Evolutionary conservation across 2,113 vertebrate genomes (phyloP).

Genomic region (Leuciscus idus): DNA sequence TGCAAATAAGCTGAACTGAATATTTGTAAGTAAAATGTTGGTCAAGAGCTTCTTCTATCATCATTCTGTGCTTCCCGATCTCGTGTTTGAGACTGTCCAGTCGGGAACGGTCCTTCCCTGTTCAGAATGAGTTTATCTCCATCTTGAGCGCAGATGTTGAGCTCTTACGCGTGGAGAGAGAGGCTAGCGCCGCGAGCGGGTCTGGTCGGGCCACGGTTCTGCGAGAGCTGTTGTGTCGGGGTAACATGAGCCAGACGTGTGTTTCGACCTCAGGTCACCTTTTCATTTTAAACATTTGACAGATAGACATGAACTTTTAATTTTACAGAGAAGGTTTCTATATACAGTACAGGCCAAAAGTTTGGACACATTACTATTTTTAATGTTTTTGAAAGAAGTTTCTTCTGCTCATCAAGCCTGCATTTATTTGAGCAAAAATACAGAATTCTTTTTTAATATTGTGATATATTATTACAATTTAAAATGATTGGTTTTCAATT

Average conservation of each 20-base stretch:
- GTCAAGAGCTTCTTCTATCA: not conserved
- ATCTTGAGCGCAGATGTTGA: constrained; percentile 64
- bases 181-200: constrained; percentile 27
- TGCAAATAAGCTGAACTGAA: not conserved
- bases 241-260: constrained; percentile 32
- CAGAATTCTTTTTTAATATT: no score
- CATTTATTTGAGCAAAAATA: no score
- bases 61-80: not conserved
- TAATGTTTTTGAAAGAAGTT: no score
- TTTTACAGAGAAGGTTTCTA: no score
- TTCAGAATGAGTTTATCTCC: constrained; percentile 47
- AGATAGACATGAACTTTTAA: no score
- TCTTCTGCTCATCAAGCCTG: no score
- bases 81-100: constrained; percentile 37
- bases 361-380: no score
- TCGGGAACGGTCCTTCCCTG: constrained; percentile 15
- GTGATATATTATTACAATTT: no score
- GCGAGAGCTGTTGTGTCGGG: constrained; percentile 21
- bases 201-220: constrained; percentile 25
- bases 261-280: constrained; percentile 39
- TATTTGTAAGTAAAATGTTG: not conserved
- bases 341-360: no score
- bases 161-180: constrained; percentile 43
- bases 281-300: no score
- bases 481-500: no score